Conservation (phyloP, 2,113 vertebrate species). For the Sprattus sprattus region DNA sequence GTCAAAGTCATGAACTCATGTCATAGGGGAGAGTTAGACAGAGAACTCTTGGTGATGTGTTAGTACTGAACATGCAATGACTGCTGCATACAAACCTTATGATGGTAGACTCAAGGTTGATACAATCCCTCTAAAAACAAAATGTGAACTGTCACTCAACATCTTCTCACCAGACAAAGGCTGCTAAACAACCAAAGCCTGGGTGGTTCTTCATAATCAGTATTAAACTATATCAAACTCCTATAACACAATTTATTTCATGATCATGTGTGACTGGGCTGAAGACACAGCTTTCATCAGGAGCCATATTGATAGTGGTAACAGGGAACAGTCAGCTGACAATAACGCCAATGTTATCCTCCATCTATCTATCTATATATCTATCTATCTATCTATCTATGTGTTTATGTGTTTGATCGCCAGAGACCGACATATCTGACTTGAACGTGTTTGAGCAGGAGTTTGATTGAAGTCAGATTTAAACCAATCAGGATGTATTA, state of each 20-base stretch:
- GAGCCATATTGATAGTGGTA: background rate
- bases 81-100: constrained; percentile 57
- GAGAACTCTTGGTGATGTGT: constrained; percentile 25
- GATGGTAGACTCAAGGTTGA: constrained; percentile 54
- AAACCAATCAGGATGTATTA: background rate
- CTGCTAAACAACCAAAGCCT: background rate
- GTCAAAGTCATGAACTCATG: background rate
- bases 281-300: background rate
- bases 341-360: background rate
- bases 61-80: background rate
- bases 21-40: background rate
- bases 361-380: background rate
- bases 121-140: constrained; percentile 61
- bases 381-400: background rate
- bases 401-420: background rate
- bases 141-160: constrained; percentile 36
- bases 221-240: background rate
- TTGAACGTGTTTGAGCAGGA: background rate
- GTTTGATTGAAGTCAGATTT: background rate
- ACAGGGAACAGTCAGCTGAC: background rate
- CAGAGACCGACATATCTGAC: background rate
- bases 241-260: background rate
- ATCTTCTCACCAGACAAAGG: background rate
- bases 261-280: background rate
- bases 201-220: background rate